These are phyloP conservation scores for Phalangium opilio DNA, from an alignment of 2,888 invertebrate species.

Conservation along the genomic window DNA sequence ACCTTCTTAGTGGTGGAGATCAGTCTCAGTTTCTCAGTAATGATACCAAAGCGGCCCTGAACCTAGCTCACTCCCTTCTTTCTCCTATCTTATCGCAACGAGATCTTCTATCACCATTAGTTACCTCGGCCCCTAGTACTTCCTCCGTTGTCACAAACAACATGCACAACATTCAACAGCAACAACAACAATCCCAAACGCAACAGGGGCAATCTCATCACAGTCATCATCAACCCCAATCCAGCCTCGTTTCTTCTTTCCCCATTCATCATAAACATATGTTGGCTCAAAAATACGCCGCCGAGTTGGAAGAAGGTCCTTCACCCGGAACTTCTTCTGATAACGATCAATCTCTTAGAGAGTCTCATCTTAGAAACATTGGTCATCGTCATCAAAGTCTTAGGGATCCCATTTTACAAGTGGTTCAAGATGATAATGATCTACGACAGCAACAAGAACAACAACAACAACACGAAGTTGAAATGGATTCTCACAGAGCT, in stretches of 20 bases:
- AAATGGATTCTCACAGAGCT: conserved; percentile 8
- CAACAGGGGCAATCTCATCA: no score
- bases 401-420: not conserved
- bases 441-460: conserved; percentile 2
- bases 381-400: not conserved
- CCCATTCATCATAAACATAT: conserved; percentile 18
- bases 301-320: conserved; percentile 14
- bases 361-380: conserved; percentile 9
- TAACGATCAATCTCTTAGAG: conserved; percentile 2
- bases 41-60: conserved; percentile 8
- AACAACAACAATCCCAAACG: no score
- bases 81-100: conserved; percentile 12
- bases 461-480: conserved; percentile 3
- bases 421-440: not conserved
- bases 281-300: conserved; percentile 21
- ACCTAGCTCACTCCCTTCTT: conserved; percentile 2
- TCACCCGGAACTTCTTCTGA: conserved; percentile 9
- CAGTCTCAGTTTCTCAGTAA: conserved; percentile 11
- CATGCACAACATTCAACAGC: no score
- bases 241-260: conserved; percentile 8
- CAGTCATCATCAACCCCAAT: not conserved
- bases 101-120: conserved; percentile 13
- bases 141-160: conserved; percentile 1
- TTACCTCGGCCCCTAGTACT: conserved; percentile 10
- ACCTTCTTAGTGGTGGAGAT: conserved; percentile 7